Evolutionary conservation across 2,797 vertebrate genomes (phyloP).

Genomic region (Micrastur ruficollis): DNA sequence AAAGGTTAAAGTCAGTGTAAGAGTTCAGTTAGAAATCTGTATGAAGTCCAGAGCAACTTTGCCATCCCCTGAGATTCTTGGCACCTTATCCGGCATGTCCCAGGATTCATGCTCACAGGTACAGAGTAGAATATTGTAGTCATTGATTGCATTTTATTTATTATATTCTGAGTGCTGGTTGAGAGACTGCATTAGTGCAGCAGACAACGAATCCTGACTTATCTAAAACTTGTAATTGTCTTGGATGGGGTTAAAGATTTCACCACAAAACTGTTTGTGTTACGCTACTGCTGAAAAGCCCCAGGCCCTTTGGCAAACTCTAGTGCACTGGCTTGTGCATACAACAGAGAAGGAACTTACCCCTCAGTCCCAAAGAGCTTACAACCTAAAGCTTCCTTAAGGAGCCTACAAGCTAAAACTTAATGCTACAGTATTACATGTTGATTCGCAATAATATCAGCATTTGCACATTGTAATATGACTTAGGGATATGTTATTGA

Average conservation of each 20-base stretch:
- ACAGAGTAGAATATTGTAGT: not conserved
- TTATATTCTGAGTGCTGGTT: not conserved
- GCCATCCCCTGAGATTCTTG: not conserved
- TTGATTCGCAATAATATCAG: not conserved
- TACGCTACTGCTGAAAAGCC: not conserved
- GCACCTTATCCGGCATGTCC: not conserved
- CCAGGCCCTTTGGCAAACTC: not conserved
- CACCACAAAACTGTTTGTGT: not conserved
- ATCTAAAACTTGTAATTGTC: not conserved
- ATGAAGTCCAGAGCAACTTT: not conserved
- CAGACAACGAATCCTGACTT: not conserved
- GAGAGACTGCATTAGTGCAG: not conserved
- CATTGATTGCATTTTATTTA: not conserved
- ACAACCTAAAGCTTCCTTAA: not conserved
- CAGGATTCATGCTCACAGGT: not conserved
- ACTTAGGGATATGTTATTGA: not conserved
- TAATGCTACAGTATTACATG: not conserved
- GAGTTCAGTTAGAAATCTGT: not conserved
- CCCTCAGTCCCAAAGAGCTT: not conserved
- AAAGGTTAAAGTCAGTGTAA: not conserved
- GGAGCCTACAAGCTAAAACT: not conserved
- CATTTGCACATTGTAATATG: not conserved
- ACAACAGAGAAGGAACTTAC: not conserved
- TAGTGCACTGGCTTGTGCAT: not conserved
- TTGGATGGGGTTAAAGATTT: not conserved